phyloP scores from a whole-genome alignment of 2,113 vertebrate genomes.

The Sceloporus tristichus region DNA sequence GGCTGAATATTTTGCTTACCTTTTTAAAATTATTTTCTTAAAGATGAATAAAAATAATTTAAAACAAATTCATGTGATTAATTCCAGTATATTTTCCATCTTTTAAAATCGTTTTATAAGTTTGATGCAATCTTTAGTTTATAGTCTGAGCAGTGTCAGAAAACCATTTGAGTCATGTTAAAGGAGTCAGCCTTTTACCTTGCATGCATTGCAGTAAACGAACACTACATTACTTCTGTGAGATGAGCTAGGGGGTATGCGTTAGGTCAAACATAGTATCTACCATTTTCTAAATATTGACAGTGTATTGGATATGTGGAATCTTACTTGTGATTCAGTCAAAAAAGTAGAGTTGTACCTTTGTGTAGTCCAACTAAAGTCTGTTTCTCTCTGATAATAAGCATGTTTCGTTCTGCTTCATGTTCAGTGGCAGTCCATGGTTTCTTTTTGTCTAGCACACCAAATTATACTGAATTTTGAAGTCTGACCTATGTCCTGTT shows the following conservation, averaged over 20 bases:
- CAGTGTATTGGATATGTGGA: slow-evolving; percentile 14
- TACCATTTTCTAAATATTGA: slow-evolving; percentile 38
- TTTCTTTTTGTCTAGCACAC: not conserved
- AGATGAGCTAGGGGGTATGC: slow-evolving; percentile 9
- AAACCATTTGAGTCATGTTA: slow-evolving; percentile 28
- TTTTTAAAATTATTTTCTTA: too few species aligned
- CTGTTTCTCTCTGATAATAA: slow-evolving; percentile 7
- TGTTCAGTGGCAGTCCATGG: not conserved
- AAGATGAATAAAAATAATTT: too few species aligned
- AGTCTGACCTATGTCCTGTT: not conserved
- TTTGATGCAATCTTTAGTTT: slow-evolving; percentile 22
- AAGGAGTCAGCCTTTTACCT: not conserved
- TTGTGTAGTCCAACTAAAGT: not conserved
- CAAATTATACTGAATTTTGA: not conserved
- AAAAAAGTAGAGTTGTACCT: not conserved
- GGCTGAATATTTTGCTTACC: too few species aligned
- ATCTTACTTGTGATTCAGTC: slow-evolving; percentile 13
- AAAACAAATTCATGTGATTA: too few species aligned
- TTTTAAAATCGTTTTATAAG: not conserved
- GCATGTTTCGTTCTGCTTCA: not conserved
- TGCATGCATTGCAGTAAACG: not conserved
- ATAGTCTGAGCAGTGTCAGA: slow-evolving; percentile 35
- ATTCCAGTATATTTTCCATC: not conserved
- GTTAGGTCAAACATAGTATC: not conserved
- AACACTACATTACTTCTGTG: not conserved